These are phyloP conservation scores for Malurus elegans DNA, from an alignment of 2,113 vertebrate species.

Conservation along the genomic window DNA sequence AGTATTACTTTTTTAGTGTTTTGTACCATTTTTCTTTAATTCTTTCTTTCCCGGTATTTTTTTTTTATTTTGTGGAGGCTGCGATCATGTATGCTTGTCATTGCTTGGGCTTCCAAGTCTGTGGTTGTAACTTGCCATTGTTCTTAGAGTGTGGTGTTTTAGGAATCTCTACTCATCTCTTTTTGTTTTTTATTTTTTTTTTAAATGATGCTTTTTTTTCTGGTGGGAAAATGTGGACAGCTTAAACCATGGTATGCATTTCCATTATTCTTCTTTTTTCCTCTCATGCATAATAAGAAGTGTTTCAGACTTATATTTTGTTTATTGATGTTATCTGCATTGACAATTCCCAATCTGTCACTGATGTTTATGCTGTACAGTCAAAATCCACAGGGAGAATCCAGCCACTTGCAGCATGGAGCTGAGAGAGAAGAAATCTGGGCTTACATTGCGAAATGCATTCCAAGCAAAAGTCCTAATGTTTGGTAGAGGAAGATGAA, in stretches of 20 bases:
- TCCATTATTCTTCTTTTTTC: conserved; percentile 76
- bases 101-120: conserved; percentile 73
- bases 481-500: conserved; percentile 36
- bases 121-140: conserved; percentile 76
- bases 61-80: conserved; percentile 67
- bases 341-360: conserved; percentile 70
- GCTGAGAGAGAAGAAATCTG: conserved; percentile 55
- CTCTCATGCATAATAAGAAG: conserved; percentile 75
- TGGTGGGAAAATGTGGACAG: conserved; percentile 76
- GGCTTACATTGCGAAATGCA: background rate
- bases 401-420: conserved; percentile 27
- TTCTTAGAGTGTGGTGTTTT: conserved; percentile 73
- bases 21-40: conserved; percentile 62
- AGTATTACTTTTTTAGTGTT: conserved; percentile 58
- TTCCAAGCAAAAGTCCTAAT: conserved; percentile 36
- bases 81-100: conserved; percentile 77
- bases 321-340: conserved; percentile 60
- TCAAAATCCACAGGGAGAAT: conserved; percentile 55
- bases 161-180: conserved; percentile 68
- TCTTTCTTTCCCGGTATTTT: conserved; percentile 32
- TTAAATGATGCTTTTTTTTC: conserved; percentile 27
- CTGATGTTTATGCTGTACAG: conserved; percentile 72
- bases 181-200: background rate
- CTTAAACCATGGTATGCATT: conserved; percentile 75
- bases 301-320: conserved; percentile 42